Evolutionary conservation across 2,797 vertebrate genomes (phyloP), one percentile per base, ranked within the genome.

Genomic region (Scolopax bukidnonensis): DNA sequence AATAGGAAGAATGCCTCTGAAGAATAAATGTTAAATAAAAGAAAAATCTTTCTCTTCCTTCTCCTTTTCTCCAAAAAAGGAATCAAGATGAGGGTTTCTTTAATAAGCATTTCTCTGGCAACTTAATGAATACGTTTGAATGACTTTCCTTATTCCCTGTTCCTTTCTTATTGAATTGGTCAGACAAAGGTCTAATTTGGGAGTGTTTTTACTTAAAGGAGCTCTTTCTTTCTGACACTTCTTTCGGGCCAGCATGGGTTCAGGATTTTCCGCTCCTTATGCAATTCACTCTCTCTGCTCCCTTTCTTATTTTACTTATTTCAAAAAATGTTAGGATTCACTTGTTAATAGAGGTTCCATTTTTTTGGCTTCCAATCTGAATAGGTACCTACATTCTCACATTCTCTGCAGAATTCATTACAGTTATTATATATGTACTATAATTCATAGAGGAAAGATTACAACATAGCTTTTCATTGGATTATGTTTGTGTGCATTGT

Each of bases 121-220:
- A 92, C 87, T 95, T 94, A 96, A 97, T 95, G 94, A 97, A 93
- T 89, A 88, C 79, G 7, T 96, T 95, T 95, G 91, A 96, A 93
- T 94, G 89, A 97, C 94, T 96, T 97, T 95, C 69, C 59, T 95
- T 92, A 78, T 96, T 93, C 93, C 82, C 45, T 50, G 59, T 88
- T 94, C 94, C 82, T 95, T 96, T 97, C 91, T 97, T 91, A 93
- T 90, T 96, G 95, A 94, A 94, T 91, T 93, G 88, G 90, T 95
- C 95, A 97, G 95, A 96, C 95, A 96, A 96, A 95, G 91, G 87
- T 91, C 91, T 95, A 95, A 96, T 95, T 88, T 97, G 85, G 81
- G 87, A 93, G 80, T 69, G 89, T 87, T 93, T 96, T 96, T 96
- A 84, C 81, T 95, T 95, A 80, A 95, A 95, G 95, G 87, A 95